Evolutionary conservation across 2,113 vertebrate species (phyloP).

Genomic region (Zonotrichia leucophrys): DNA sequence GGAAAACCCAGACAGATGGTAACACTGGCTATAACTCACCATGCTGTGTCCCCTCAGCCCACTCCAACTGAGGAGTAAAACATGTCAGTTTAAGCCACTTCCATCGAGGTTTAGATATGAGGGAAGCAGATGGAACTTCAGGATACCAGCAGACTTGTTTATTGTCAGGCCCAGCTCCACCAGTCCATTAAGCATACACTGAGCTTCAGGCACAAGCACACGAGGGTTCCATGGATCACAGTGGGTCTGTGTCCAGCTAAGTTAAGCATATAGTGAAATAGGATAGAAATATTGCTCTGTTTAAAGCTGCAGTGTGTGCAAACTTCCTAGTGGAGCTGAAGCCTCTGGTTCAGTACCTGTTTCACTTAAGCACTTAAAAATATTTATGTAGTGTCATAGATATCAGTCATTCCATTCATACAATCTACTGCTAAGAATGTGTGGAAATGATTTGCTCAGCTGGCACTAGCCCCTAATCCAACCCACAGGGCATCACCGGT

Average conservation of each 20-base stretch:
- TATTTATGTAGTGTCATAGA: background rate
- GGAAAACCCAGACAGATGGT: constrained; percentile 15
- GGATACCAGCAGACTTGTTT: constrained; percentile 1
- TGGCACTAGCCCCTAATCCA: background rate
- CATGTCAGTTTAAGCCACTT: constrained; percentile 6
- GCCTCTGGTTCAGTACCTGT: background rate
- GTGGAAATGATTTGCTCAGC: background rate
- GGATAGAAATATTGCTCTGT: background rate
- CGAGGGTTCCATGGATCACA: rapidly evolving
- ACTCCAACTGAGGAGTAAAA: constrained; percentile 9
- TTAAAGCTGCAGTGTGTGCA: background rate
- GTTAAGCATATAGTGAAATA: background rate
- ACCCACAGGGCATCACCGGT: background rate
- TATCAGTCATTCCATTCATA: background rate
- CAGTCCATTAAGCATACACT: background rate
- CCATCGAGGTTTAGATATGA: background rate
- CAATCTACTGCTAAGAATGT: background rate
- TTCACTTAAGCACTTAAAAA: background rate
- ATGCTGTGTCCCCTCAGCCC: background rate
- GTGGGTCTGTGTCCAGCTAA: background rate
- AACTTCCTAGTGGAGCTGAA: background rate
- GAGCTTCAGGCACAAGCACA: background rate
- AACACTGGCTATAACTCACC: background rate
- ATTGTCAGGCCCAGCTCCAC: background rate
- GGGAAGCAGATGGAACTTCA: constrained; percentile 17